These are phyloP conservation scores for Philopotamus ludificatus DNA, from an alignment of 1,140 invertebrate genomes.

Conservation along the genomic window DNA sequence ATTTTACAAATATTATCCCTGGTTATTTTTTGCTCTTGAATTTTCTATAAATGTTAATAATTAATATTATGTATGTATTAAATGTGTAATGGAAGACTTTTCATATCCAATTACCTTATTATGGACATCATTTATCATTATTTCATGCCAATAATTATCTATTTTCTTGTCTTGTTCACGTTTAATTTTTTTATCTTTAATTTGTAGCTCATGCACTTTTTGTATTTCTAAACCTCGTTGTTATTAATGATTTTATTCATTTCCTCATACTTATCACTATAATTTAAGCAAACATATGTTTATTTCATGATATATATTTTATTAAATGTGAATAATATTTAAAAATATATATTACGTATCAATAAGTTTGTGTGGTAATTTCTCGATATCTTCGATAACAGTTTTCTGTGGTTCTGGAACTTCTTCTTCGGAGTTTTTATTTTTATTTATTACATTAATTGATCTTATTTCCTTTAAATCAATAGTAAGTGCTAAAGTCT, in stretches of 20 bases:
- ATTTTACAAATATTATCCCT: conserved; percentile 13
- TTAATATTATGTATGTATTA: conserved; percentile 2
- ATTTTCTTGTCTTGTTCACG: conserved; percentile 20
- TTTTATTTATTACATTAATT: conserved; percentile 21
- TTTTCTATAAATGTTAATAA: conserved; percentile 2
- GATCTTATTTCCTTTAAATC: not conserved
- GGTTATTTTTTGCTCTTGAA: conserved; percentile 15
- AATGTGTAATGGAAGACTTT: not conserved
- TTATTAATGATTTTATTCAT: conserved; percentile 21
- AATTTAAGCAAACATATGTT: not conserved
- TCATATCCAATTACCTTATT: conserved; percentile 16
- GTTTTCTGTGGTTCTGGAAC: conserved; percentile 24
- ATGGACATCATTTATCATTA: conserved; percentile 33
- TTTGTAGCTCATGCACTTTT: conserved; percentile 34
- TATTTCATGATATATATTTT: not conserved
- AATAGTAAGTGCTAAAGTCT: no score
- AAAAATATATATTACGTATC: conserved; percentile 22
- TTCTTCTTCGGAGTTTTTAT: conserved; percentile 18
- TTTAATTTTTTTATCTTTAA: conserved; percentile 31
- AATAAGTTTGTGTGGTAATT: no score
- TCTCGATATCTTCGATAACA: no score
- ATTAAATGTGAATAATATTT: conserved; percentile 8
- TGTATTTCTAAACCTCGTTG: conserved; percentile 27
- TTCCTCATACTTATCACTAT: conserved; percentile 33
- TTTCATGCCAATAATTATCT: conserved; percentile 30